Evolutionary conservation across 2,888 invertebrate species (phyloP).

Genomic region (Himalopsyche japonica): DNA sequence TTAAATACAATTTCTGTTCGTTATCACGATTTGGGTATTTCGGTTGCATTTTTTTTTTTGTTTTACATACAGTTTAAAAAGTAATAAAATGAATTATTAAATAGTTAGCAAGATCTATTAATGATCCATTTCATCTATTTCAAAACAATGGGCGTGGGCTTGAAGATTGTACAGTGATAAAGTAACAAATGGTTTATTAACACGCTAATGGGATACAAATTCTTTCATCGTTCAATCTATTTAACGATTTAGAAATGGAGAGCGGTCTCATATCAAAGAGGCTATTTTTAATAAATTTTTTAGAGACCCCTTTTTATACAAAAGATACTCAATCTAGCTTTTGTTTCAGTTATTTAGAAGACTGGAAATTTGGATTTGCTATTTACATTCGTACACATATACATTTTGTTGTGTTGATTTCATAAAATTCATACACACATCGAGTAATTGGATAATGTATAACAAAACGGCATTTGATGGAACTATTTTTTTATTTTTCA

Average conservation of each 20-base stretch:
- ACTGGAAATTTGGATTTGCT: no score
- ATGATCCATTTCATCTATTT: not conserved
- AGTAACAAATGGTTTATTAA: not conserved
- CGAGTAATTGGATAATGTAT: no score
- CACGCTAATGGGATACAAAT: constrained; percentile 1
- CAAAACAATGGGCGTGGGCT: not conserved
- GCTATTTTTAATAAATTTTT: not conserved
- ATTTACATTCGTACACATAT: no score
- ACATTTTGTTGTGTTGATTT: no score
- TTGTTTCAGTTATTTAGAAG: not conserved
- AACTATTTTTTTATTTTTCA: no score
- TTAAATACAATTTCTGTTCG: no score
- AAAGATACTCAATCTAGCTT: not conserved
- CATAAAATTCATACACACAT: no score
- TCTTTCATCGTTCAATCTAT: not conserved
- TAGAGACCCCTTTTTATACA: not conserved
- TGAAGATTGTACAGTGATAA: not conserved
- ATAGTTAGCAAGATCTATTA: not conserved
- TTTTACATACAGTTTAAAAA: not conserved
- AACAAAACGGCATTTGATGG: no score
- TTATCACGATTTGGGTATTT: no score
- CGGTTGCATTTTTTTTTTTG: no score
- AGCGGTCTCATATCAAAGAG: not conserved
- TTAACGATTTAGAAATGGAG: not conserved
- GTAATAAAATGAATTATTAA: not conserved